phyloP scores from a whole-genome alignment of 2,113 vertebrate species.

The Seriola aureovittata region DNA sequence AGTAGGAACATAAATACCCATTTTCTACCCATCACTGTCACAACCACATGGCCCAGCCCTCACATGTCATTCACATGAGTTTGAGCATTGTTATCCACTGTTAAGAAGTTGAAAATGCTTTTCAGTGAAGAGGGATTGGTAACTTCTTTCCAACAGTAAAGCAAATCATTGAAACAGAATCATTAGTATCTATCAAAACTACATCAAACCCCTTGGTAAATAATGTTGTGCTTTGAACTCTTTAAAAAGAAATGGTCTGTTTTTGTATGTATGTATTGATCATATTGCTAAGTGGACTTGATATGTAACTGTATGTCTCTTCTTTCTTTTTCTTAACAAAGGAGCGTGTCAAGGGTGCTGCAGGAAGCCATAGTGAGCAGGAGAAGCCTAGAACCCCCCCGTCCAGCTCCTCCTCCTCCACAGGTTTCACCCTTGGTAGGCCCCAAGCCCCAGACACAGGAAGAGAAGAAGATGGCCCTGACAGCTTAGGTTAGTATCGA shows the following conservation, averaged over 20 bases:
- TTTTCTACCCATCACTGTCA: neutral
- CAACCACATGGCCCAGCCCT: neutral
- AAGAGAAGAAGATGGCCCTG: slow-evolving; percentile 23
- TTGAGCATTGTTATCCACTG: neutral
- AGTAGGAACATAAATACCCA: neutral
- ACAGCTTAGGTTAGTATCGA: slow-evolving; percentile 82
- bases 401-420: slow-evolving; percentile 54
- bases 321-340: slow-evolving; percentile 54
- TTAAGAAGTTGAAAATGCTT: neutral
- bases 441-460: slow-evolving; percentile 68
- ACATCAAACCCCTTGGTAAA: neutral
- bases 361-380: slow-evolving; percentile 65
- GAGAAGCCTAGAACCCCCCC: slow-evolving; percentile 58
- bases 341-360: slow-evolving; percentile 83
- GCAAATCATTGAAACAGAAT: neutral
- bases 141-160: neutral
- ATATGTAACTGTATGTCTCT: neutral
- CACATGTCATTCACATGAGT: neutral
- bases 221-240: neutral
- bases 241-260: neutral
- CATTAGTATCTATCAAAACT: neutral
- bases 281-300: neutral
- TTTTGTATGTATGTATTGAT: neutral
- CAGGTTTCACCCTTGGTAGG: slow-evolving; percentile 63
- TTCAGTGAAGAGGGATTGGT: neutral